Conservation (phyloP, 2,888 invertebrate species). For the Protodeltote pygarga region DNA sequence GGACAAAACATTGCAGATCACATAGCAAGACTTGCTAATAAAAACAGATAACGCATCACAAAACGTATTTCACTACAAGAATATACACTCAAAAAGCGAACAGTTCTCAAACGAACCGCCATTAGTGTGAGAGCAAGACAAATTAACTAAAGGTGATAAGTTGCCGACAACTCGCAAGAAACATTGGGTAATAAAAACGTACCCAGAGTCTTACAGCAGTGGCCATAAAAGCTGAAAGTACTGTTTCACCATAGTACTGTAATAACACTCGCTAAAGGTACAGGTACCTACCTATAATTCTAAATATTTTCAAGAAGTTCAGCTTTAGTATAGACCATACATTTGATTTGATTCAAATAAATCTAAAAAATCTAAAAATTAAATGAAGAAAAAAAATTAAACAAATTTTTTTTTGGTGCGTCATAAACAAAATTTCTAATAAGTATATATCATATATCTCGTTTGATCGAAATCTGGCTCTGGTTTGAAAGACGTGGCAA, state of each 20-base stretch:
- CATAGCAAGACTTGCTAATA: conserved; percentile 5
- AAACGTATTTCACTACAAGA: conserved; percentile 13
- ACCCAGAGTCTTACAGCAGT: conserved; percentile 12
- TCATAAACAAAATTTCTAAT: too few relatives aligned
- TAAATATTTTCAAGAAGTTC: too few relatives aligned
- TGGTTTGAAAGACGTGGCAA: too few relatives aligned
- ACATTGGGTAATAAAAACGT: conserved; percentile 43
- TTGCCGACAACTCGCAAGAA: conserved; percentile 48
- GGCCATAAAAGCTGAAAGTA: conserved; percentile 36
- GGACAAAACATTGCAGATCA: too few relatives aligned
- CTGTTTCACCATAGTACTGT: conserved; percentile 9
- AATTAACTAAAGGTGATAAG: conserved; percentile 59
- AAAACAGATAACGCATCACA: conserved; percentile 14
- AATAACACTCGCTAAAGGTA: conserved; percentile 4
- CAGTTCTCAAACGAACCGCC: conserved; percentile 19
- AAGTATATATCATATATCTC: neutral
- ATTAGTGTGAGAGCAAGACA: conserved; percentile 53
- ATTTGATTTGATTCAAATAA: too few relatives aligned
- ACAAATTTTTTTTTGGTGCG: too few relatives aligned
- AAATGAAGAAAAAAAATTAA: too few relatives aligned
- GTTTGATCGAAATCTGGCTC: too few relatives aligned
- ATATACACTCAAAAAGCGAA: conserved; percentile 24
- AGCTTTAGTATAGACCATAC: too few relatives aligned
- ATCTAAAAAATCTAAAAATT: too few relatives aligned
- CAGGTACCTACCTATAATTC: neutral